These are phyloP conservation scores for Sebastes miniatus DNA, from an alignment of 2,797 vertebrate species.

Conservation along the genomic window DNA sequence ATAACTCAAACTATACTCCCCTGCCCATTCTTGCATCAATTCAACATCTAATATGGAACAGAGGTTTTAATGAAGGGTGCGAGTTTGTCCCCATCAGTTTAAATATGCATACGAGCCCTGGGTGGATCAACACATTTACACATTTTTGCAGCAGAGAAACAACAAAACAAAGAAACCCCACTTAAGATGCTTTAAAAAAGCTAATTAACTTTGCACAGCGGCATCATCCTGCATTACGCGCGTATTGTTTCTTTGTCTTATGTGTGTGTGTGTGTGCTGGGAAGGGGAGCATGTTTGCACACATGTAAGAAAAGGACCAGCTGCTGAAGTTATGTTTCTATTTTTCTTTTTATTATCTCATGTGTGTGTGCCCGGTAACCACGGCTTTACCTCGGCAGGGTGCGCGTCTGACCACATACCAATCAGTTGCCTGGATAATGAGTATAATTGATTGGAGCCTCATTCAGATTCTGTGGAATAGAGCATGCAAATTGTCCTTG, in stretches of 20 bases:
- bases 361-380: slow-evolving; percentile 44
- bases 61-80: slow-evolving; percentile 20
- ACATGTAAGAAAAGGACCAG: slow-evolving; percentile 3
- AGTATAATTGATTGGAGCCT: slow-evolving; percentile 75
- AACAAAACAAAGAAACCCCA: slow-evolving; percentile 31
- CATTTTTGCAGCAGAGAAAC: slow-evolving; percentile 24
- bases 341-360: neutral
- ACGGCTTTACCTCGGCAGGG: slow-evolving; percentile 39
- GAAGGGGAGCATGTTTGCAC: slow-evolving; percentile 15
- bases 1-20: neutral
- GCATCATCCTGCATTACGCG: slow-evolving; percentile 6
- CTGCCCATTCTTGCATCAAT: neutral
- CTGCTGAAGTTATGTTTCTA: slow-evolving; percentile 12
- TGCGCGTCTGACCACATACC: slow-evolving; percentile 67
- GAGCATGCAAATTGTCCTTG: slow-evolving; percentile 81
- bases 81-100: neutral
- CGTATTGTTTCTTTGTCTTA: neutral
- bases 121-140: slow-evolving; percentile 10
- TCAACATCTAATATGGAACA: slow-evolving; percentile 21
- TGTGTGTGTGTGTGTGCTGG: neutral
- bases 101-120: neutral
- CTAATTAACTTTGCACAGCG: slow-evolving; percentile 45
- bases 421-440: slow-evolving; percentile 75
- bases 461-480: slow-evolving; percentile 76
- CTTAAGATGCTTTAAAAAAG: slow-evolving; percentile 27